Conservation (phyloP, 2,888 invertebrate genomes). For the Luperina testacea region DNA sequence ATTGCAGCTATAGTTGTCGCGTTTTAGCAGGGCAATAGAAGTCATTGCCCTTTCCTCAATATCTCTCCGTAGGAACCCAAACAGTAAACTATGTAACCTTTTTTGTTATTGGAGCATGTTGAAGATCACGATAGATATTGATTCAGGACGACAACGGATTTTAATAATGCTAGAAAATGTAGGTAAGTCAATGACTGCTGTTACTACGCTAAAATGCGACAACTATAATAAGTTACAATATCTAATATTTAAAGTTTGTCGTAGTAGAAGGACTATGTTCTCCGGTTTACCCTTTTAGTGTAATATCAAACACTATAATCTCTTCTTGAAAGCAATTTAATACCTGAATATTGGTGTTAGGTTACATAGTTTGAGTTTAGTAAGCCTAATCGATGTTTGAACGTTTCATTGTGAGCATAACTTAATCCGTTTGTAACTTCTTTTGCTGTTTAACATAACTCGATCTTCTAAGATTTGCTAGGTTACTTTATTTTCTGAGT, state of each 20-base stretch:
- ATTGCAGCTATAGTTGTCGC: neutral
- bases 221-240: neutral
- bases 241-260: neutral
- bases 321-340: constrained; percentile 6
- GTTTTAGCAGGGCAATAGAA: neutral
- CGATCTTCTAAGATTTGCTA: neutral
- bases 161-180: neutral
- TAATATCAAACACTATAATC: constrained; percentile 7
- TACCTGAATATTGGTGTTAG: constrained; percentile 10
- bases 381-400: constrained; percentile 28
- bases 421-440: constrained; percentile 12
- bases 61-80: neutral
- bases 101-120: no score
- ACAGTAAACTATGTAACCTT: neutral
- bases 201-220: neutral
- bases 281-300: neutral
- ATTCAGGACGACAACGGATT: neutral
- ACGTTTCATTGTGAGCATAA: constrained; percentile 30
- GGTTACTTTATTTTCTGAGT: neutral
- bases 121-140: neutral
- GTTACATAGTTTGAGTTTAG: constrained; percentile 22
- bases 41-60: neutral
- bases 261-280: neutral
- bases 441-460: neutral
- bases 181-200: neutral